Conservation (phyloP, 2,113 vertebrate species). For the Sebastes schlegelii region DNA sequence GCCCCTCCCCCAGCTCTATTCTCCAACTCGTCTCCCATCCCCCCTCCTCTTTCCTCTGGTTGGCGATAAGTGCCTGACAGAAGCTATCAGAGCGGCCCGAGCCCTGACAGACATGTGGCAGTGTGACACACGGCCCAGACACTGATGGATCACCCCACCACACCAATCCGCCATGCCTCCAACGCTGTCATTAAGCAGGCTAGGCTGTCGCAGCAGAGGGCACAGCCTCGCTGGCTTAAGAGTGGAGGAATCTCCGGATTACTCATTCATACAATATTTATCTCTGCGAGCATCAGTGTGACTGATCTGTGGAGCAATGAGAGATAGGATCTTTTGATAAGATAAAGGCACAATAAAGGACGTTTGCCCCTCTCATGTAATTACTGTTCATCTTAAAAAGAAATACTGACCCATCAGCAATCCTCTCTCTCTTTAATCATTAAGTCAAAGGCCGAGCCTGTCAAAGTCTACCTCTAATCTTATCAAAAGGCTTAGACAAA, state of each 20-base stretch:
- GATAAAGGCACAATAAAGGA: conserved; percentile 57
- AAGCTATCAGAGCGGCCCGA: conserved; percentile 77
- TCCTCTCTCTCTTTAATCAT: conserved; percentile 69
- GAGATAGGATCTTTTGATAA: conserved; percentile 54
- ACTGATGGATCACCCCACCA: conserved; percentile 80
- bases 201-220: conserved; percentile 31
- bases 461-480: conserved; percentile 83
- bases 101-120: conserved; percentile 79
- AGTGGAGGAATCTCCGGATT: conserved; percentile 53
- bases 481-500: conserved; percentile 76
- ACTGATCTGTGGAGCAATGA: conserved; percentile 59
- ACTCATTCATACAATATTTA: conserved; percentile 62
- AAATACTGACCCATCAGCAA: conserved; percentile 65
- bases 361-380: conserved; percentile 69
- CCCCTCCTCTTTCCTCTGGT: conserved; percentile 54
- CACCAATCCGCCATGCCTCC: conserved; percentile 55
- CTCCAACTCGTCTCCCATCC: conserved; percentile 55
- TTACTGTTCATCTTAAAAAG: conserved; percentile 66
- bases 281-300: conserved; percentile 47
- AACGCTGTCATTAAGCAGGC: conserved; percentile 76
- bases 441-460: conserved; percentile 73
- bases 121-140: conserved; percentile 73
- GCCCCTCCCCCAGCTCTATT: conserved; percentile 60
- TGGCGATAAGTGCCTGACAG: conserved; percentile 86
- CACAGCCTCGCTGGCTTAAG: conserved; percentile 36